Percentiles rank a stretch among this genome's conserved stretches.
These are phyloP conservation scores for Molossus molossus DNA, from an alignment of 2,797 vertebrate genomes.

Conservation along the genomic window DNA sequence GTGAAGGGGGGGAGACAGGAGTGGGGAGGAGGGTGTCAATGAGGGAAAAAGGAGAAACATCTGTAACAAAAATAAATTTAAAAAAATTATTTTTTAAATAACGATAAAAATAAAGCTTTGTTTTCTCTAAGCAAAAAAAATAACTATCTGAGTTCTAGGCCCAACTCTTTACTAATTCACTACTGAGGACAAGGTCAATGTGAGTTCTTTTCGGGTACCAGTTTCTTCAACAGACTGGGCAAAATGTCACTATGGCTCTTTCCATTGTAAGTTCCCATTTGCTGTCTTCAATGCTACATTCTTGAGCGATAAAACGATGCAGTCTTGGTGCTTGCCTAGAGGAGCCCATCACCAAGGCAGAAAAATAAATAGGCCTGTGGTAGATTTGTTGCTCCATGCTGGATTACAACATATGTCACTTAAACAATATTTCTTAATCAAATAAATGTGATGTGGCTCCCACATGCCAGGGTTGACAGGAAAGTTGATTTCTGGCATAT, in stretches of 20 bases:
- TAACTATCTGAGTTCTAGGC: not conserved
- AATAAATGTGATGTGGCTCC: not conserved
- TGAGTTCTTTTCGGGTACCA: not conserved
- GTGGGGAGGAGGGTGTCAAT: too few species aligned
- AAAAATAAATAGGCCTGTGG: not conserved
- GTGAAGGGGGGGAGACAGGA: too few species aligned
- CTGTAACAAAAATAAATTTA: too few species aligned
- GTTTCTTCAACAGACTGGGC: not conserved
- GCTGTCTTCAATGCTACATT: not conserved
- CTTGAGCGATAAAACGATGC: not conserved
- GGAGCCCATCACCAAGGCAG: not conserved
- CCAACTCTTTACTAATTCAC: not conserved
- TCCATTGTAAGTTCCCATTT: not conserved
- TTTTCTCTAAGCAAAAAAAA: too few species aligned
- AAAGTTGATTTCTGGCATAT: conserved; percentile 23
- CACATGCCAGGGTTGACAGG: not conserved
- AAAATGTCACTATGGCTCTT: not conserved
- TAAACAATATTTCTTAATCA: not conserved
- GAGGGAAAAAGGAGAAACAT: too few species aligned
- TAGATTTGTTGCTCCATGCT: not conserved
- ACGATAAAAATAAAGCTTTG: too few species aligned
- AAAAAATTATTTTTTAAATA: too few species aligned
- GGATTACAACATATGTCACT: not conserved
- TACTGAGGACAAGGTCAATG: conserved; percentile 11
- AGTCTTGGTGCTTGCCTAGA: not conserved